Evolutionary conservation across 1,140 invertebrate genomes (phyloP).

Genomic region (Neodiprion pinetum): DNA sequence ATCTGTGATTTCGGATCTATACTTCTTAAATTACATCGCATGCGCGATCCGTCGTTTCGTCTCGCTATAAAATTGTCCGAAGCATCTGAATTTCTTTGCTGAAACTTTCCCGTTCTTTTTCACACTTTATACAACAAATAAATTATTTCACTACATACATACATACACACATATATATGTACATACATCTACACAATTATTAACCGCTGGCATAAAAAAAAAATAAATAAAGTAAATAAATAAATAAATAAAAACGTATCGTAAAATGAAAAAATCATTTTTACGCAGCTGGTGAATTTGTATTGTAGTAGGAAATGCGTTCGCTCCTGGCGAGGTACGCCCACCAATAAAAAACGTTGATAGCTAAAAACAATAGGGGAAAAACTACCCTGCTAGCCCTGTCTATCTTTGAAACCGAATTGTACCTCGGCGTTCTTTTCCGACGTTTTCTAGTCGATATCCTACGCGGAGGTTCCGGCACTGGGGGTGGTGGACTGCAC

Average conservation of each 20-base stretch:
- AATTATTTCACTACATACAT: no score
- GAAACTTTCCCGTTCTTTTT: no score
- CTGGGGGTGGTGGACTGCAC: constrained; percentile 39
- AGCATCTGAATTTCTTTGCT: no score
- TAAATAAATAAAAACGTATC: constrained; percentile 8
- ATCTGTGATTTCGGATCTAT: no score
- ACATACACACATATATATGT: no score
- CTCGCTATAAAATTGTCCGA: no score
- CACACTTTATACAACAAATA: no score
- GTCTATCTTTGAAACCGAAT: constrained; percentile 84
- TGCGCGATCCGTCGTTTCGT: no score
- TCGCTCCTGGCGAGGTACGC: constrained; percentile 74
- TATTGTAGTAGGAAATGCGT: constrained; percentile 57
- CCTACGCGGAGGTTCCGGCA: constrained; percentile 45
- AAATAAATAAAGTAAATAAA: no score
- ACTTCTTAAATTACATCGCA: no score
- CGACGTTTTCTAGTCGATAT: constrained; percentile 55
- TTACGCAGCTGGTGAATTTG: constrained; percentile 2
- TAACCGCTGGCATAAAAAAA: no score
- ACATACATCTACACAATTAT: no score
- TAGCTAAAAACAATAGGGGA: constrained; percentile 76
- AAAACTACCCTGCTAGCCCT: constrained; percentile 77
- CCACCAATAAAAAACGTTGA: constrained; percentile 84
- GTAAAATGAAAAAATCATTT: neutral
- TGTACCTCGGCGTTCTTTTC: constrained; percentile 70